Evolutionary conservation across 1,140 invertebrate genomes (phyloP).

Genomic region (Hirudo medicinalis): DNA sequence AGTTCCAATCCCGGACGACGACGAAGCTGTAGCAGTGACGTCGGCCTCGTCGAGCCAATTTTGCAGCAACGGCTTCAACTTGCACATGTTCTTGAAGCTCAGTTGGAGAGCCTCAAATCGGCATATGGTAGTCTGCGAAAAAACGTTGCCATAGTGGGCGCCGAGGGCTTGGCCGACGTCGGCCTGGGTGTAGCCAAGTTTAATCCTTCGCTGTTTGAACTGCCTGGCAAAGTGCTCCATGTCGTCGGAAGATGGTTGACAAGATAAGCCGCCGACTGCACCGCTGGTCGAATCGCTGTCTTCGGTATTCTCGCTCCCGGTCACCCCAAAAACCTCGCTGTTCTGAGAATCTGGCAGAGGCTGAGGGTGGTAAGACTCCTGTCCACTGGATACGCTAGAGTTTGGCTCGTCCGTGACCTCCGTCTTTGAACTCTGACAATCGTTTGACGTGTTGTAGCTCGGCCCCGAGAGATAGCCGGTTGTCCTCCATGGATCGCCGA

Average conservation of each 20-base stretch:
- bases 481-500: too few species aligned
- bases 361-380: too few species aligned
- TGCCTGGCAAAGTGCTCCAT: slow-evolving; percentile 97
- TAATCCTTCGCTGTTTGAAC: slow-evolving; percentile 96
- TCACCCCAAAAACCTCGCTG: too few species aligned
- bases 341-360: too few species aligned
- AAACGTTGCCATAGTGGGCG: slow-evolving; percentile 96
- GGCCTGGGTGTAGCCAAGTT: slow-evolving; percentile 82
- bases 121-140: slow-evolving; percentile 98
- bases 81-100: slow-evolving; percentile 99
- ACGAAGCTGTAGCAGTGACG: slow-evolving; percentile 81
- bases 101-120: slow-evolving; percentile 96
- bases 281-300: background rate
- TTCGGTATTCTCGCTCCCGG: background rate
- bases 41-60: slow-evolving; percentile 99
- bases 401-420: too few species aligned
- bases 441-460: too few species aligned
- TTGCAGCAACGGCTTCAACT: slow-evolving; percentile 89
- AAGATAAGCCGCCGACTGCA: background rate
- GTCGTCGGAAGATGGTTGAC: slow-evolving; percentile 67
- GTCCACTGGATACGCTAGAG: too few species aligned
- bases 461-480: too few species aligned
- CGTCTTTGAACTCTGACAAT: too few species aligned
- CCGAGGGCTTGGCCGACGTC: slow-evolving; percentile 96
- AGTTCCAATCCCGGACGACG: slow-evolving; percentile 71